Evolutionary conservation across 2,888 invertebrate genomes (phyloP).

Genomic region (Dyspetes luteomarginatus): DNA sequence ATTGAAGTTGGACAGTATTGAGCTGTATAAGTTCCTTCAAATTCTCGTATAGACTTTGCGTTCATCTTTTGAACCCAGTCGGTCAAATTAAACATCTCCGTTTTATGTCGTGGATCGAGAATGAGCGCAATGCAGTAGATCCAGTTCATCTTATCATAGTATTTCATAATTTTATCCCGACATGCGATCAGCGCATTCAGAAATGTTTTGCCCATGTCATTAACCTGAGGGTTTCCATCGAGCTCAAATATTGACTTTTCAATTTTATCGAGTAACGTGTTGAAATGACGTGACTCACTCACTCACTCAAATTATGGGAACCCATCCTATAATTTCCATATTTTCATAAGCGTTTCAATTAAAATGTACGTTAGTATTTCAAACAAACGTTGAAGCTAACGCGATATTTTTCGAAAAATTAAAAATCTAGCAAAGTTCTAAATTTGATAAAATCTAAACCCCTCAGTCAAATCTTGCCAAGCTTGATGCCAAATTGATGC

Average conservation of each 20-base stretch:
- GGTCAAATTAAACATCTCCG: slow-evolving; percentile 62
- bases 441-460: no score
- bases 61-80: slow-evolving; percentile 54
- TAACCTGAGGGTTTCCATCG: slow-evolving; percentile 21
- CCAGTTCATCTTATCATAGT: slow-evolving; percentile 64
- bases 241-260: slow-evolving; percentile 21
- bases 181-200: slow-evolving; percentile 36
- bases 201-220: slow-evolving; percentile 38
- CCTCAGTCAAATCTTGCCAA: no score
- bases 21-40: slow-evolving; percentile 30
- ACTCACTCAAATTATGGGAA: no score
- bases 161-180: slow-evolving; percentile 46
- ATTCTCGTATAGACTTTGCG: slow-evolving; percentile 28
- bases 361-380: no score
- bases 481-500: no score
- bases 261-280: slow-evolving; percentile 50
- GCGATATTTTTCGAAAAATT: no score
- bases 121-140: slow-evolving; percentile 65
- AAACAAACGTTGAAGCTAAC: no score
- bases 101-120: slow-evolving; percentile 67
- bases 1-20: slow-evolving; percentile 4
- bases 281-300: no score
- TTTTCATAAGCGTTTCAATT: no score
- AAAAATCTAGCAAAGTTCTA: no score
- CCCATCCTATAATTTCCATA: no score